Percentiles rank a stretch among this genome's conserved stretches.
These are phyloP conservation scores for Oryctes rhinoceros DNA, from an alignment of 1,140 invertebrate species.

Conservation along the genomic window DNA sequence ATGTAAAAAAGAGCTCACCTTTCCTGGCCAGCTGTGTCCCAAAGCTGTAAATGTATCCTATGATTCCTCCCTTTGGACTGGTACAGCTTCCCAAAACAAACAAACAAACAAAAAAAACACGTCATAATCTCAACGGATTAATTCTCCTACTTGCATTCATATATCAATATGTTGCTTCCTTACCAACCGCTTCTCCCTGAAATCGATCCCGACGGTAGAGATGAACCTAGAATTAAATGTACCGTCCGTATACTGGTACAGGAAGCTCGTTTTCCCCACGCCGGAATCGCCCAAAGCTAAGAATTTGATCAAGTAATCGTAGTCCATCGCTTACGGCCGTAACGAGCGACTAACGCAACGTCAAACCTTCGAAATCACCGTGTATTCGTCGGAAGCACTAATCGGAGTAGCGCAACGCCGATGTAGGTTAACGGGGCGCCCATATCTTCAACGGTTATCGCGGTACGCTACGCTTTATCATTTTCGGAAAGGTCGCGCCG, in stretches of 20 bases:
- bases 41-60: constrained; percentile 90
- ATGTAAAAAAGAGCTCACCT: constrained; percentile 64
- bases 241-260: constrained; percentile 96
- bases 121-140: not conserved
- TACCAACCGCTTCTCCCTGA: constrained; percentile 95
- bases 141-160: too few species aligned
- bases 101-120: constrained; percentile 12
- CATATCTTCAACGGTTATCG: constrained; percentile 19
- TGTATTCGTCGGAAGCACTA: not conserved
- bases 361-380: not conserved
- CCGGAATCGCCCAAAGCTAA: constrained; percentile 93
- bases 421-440: not conserved
- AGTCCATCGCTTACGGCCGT: constrained; percentile 71
- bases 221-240: constrained; percentile 92
- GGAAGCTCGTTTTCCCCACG: constrained; percentile 92
- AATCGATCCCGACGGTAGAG: constrained; percentile 98
- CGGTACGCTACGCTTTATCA: not conserved
- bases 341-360: not conserved
- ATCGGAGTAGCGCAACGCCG: not conserved
- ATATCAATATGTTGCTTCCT: constrained; percentile 56
- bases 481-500: not conserved
- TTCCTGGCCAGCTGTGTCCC: constrained; percentile 97
- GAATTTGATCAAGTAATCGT: constrained; percentile 97
- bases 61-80: constrained; percentile 81
- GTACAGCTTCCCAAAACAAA: constrained; percentile 70